Evolutionary conservation across 2,888 invertebrate species (phyloP), one percentile per base, ranked within the genome.

Genomic region (Yponomeuta plumbellus): DNA sequence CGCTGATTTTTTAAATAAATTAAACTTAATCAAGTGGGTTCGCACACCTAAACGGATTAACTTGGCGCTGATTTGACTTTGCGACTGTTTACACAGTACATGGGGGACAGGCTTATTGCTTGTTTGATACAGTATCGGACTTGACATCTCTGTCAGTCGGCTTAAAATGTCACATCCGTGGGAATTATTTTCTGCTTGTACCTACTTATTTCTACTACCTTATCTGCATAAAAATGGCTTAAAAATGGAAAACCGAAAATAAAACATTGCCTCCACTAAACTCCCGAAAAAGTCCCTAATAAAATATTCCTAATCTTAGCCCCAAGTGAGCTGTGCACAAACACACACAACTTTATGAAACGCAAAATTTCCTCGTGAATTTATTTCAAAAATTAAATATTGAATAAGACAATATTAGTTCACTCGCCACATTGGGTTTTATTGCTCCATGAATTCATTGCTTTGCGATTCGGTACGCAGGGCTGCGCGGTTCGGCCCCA

Each of bases 11-110:
- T 88, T 84, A 91, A 91, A 90, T 91, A 90, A 91, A 90, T 90
- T 91, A 89, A 90, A 90, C 85, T 90, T 91, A 91, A 91, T 90
- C 89, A 91, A 91, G 91, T 90, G 90, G 89, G 91, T 82, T 89
- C 89, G 90, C 87, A 83, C 88, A 88, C 89, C 84, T 90, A 90
- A 91, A 91, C 90, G 91, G 91, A 91, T 91, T 91, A 91, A 88
- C 88, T 91, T 84, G 79, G 86, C 84, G 80, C 85, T 88, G 90
- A 90, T 90, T 90, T 91, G 89, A 90, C 91, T 90, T 84, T 74
- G 75, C 71, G 67, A 78, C 80, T 89, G 87, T 90, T 89, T 88
- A 83, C 81, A 76, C 77, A 78, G 81, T 80, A 80, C 81, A 77
- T 83, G 83, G 88, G 89, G 86, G 78, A 11, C 74, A 72, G 77